These are phyloP conservation scores for Lepeophtheirus nordmannii DNA, from an alignment of 2,888 invertebrate species.

Conservation along the genomic window DNA sequence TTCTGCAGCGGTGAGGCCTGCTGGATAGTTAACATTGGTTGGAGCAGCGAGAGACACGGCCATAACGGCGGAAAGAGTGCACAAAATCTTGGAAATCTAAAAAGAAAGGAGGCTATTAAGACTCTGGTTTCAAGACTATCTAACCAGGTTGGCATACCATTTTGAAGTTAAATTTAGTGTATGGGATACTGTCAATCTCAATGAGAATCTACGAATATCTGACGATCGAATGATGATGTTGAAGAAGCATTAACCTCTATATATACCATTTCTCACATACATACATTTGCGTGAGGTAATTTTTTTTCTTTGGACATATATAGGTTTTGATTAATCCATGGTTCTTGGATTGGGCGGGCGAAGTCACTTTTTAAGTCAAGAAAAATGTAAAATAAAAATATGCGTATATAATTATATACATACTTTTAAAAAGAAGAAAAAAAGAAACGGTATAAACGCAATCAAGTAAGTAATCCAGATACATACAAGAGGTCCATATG, in stretches of 20 bases:
- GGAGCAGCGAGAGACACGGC: slow-evolving; percentile 2
- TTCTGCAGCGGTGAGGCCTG: neutral
- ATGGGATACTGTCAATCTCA: neutral
- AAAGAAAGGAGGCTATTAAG: neutral
- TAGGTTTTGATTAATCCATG: neutral
- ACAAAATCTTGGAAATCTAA: neutral
- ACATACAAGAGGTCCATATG: too few species aligned
- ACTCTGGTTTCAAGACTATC: neutral
- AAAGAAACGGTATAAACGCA: too few species aligned
- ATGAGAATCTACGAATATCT: slow-evolving; percentile 6
- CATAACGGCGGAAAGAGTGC: neutral
- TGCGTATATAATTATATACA: too few species aligned
- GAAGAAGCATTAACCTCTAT: neutral
- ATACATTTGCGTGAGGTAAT: too few species aligned
- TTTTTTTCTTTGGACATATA: neutral
- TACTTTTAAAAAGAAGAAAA: too few species aligned
- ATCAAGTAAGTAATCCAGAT: too few species aligned
- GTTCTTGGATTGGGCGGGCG: neutral
- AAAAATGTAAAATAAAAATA: too few species aligned
- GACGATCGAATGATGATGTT: neutral
- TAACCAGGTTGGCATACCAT: neutral
- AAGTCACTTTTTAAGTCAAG: neutral
- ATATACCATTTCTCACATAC: too few species aligned
- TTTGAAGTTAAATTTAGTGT: neutral
- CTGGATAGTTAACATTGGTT: neutral